A percentile compares a stretch with the other conserved stretches of the same genome.
phyloP scores from a whole-genome alignment of 2,888 invertebrate genomes.

The Micoletzkya japonica region DNA sequence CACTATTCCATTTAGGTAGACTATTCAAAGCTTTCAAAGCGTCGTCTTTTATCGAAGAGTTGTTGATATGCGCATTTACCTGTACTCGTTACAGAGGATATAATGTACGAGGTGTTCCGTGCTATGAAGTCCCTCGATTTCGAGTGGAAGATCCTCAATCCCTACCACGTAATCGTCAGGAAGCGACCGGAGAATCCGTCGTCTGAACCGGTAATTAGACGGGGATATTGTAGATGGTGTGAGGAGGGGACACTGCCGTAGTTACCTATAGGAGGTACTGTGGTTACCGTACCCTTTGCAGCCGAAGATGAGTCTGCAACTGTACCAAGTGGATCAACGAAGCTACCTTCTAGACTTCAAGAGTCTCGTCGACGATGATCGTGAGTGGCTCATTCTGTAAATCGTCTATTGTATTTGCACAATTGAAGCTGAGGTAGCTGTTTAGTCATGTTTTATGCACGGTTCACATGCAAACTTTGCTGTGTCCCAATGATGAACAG shows the following conservation, averaged over 20 bases:
- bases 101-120: conserved; percentile 98
- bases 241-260: no score
- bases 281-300: no score
- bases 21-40: no score
- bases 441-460: no score
- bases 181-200: conserved; percentile 73
- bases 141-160: conserved; percentile 98
- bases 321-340: conserved; percentile 98
- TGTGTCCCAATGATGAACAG: no score
- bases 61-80: no score
- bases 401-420: no score
- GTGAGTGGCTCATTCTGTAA: conserved; percentile 23
- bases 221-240: no score
- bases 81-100: conserved; percentile 81
- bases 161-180: conserved; percentile 91
- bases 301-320: conserved; percentile 91
- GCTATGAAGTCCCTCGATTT: conserved; percentile 98
- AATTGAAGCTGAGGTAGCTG: conserved; percentile 1
- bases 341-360: conserved; percentile 97
- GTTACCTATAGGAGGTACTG: no score
- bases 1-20: no score
- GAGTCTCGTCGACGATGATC: conserved; percentile 71
- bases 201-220: conserved; percentile 49
- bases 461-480: no score
- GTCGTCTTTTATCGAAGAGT: no score